Percentiles rank a stretch among this genome's conserved stretches.
phyloP scores from a whole-genome alignment of 1,140 invertebrate genomes.

The Hirudo medicinalis region DNA sequence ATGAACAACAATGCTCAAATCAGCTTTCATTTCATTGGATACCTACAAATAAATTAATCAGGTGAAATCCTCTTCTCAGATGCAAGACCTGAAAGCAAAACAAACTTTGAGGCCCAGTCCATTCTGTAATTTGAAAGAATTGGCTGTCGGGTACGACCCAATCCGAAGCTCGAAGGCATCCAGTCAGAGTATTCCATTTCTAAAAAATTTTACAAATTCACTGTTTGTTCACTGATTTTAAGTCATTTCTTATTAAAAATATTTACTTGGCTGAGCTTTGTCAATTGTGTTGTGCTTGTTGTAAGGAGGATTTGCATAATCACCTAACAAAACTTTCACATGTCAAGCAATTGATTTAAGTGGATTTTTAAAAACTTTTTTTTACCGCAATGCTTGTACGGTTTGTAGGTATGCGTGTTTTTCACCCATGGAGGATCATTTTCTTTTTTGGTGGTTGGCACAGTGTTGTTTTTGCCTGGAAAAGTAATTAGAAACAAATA shows the following conservation, averaged over 20 bases:
- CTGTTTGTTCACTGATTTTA: background rate
- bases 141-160: background rate
- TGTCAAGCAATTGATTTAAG: background rate
- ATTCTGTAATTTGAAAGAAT: constrained; percentile 9
- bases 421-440: constrained; percentile 14
- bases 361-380: background rate
- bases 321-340: background rate
- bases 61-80: background rate
- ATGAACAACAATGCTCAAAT: no score
- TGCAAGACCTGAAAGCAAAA: background rate
- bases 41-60: background rate
- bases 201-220: background rate
- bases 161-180: background rate
- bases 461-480: background rate
- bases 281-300: background rate
- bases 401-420: background rate
- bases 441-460: constrained; percentile 13
- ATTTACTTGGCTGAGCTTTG: constrained; percentile 2
- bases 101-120: constrained; percentile 6
- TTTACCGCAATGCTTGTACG: background rate
- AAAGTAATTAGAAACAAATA: background rate
- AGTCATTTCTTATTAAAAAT: background rate
- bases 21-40: constrained; percentile 10
- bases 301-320: background rate
- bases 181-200: constrained; percentile 2